phyloP scores from a whole-genome alignment of 2,797 vertebrate genomes.

The Psittacula echo region DNA sequence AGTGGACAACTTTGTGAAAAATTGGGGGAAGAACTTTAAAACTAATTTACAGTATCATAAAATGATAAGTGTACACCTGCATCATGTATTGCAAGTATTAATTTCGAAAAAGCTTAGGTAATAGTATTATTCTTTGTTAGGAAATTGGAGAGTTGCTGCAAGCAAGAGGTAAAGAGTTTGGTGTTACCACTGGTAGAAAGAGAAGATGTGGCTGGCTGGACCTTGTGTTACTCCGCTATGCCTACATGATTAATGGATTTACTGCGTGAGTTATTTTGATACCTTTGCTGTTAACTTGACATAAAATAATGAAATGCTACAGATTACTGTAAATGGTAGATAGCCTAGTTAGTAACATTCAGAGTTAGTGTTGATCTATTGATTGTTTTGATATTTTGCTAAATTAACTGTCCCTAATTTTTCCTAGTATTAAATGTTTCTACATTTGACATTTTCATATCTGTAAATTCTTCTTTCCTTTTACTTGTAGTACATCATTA shows the following conservation, averaged over 20 bases:
- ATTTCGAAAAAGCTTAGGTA: neutral
- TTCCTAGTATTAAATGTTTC: neutral
- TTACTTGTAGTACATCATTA: neutral
- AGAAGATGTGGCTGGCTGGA: slow-evolving; percentile 98
- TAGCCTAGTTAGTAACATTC: neutral
- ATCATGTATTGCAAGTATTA: neutral
- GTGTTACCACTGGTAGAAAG: slow-evolving; percentile 96
- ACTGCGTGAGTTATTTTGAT: slow-evolving; percentile 89
- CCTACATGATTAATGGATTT: slow-evolving; percentile 98
- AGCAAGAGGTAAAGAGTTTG: slow-evolving; percentile 91
- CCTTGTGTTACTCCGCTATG: slow-evolving; percentile 93
- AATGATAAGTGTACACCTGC: neutral
- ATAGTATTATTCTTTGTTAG: slow-evolving; percentile 68
- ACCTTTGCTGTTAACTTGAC: neutral
- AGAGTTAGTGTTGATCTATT: neutral
- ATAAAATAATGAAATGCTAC: neutral
- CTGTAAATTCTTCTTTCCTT: neutral
- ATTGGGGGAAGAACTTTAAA: neutral
- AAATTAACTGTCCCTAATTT: neutral
- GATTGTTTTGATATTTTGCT: neutral
- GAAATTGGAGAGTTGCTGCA: slow-evolving; percentile 92
- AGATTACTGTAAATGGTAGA: neutral
- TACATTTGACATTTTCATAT: neutral
- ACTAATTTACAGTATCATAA: neutral
- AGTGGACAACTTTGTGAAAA: neutral